Evolutionary conservation across 2,797 vertebrate species (phyloP), one percentile per base, ranked within the genome.

Genomic region (Takifugu ocellatus): DNA sequence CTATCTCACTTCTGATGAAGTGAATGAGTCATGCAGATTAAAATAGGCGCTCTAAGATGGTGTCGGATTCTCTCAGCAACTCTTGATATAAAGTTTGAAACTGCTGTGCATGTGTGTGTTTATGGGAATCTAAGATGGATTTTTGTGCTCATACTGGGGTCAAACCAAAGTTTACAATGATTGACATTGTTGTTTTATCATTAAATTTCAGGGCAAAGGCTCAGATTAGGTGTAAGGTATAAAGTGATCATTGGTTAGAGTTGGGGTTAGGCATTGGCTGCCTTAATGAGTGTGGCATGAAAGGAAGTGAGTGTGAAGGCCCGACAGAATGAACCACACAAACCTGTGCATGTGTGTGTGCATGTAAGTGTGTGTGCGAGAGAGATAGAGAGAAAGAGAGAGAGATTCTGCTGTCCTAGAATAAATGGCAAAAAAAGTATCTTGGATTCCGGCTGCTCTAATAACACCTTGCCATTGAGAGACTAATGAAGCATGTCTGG

Each of bases 401-500:
- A 15, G 42, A 44, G 42, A 33, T 33, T 33, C 6, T 33, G 31
- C 31, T 33, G 31, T 33, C 31, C 31, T 33, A 33, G 31, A 33
- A 5, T 55, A 58, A 70, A 51, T 71, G 59, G 56, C 59, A 67
- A 63, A 74, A 75, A 70, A 64, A 49, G 58, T 70, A 57, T 62
- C 68, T 68, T 55, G 64, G 68, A 70, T 82, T 87, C 81, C 68
- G 73, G 73, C 63, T 80, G 69, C 77, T 86, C 79, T 88, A 87
- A 88, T 85, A 89, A 83, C 88, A 90, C 85, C 84, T 88, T 91
- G 88, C 86, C 86, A 89, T 87, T 88, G 86, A 82, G 83, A 79
- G 83, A 67, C 78, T 90, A 92, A 92, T 92, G 88, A 90, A 90
- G 87, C 88, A 78, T 84, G 81, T 85, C 86, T 75, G 67, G 77